Base-by-base conservation (phyloP, 2,113 vertebrate genomes). In the Ophiodon elongatus region DNA sequence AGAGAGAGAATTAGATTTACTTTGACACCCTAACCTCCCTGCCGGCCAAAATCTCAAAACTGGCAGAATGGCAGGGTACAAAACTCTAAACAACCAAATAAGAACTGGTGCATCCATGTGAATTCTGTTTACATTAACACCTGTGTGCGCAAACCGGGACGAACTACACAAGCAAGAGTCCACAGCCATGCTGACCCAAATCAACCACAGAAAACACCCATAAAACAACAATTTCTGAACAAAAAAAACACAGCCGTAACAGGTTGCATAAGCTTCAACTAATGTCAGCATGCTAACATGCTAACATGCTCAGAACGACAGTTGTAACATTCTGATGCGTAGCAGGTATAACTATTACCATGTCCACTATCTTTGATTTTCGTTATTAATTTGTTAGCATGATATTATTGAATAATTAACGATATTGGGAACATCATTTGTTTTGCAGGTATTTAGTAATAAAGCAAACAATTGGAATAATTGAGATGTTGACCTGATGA, bases 1-100 rank as follows among this genome's bases (percentile, higher is more conserved):
- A 47, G 23, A 54, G 37, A 60, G 65, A 74, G 21, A 67, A 60
- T 82, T 65, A 21, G 23, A 56, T 85, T 68, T 29, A 77, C 29
- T 56, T 31, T 77, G 78, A 81, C 15, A 8, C 4, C 37, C 9
- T 76, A 7, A 54, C 33, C 19, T 67, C 35, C 6, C 41, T 43
- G 33, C 52, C 65, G 65, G 45, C 13, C 25, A 65, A 54, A 59
- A 4, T 17, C 43, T 63, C 10, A 39, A 31, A 74, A 60, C 47
- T 27, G 43, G 3, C 35, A 67, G 54, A 25, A 62, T 35, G 25
- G 35, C 63, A 56, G 31, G 7, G 33, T 25, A 14, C 27, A 65
- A 54, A 27, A 59, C 45, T 65, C 29, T 8, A 39, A 73, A 60
- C 3, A 57, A 41, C 45, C 15, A 45, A 29, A 68, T 13, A 47